Evolutionary conservation across 2,888 invertebrate genomes (phyloP), one percentile per base, ranked within the genome.

Genomic region (Nomada flava): DNA sequence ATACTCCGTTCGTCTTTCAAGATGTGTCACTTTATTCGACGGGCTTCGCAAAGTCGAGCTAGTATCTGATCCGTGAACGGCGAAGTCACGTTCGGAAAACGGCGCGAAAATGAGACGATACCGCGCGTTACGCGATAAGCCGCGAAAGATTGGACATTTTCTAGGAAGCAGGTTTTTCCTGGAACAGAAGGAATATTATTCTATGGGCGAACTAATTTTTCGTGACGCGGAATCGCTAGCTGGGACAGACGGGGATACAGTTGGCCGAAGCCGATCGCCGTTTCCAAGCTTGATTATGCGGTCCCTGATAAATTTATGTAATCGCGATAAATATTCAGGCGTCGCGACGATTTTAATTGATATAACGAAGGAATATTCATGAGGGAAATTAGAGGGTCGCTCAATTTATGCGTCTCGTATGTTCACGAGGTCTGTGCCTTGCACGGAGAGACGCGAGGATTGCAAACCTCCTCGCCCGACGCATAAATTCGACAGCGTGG

Each of bases 321-420:
- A 62, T 47, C 69, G 68, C 53, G 81, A 81, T 81, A 81, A 81
- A 81, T 79, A 79, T 81, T 81, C 81, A 81, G 69, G 65, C 73
- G 78, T 65, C 69, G 73, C 73, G 59, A 67, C 74, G 73, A 73
- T 81, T 79, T 81, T 79, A 81, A 81, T 81, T 81, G 79, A 79
- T 81, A 76, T 81, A 81, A 81, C 79, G 79, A 79, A 74, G 79
- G 82, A 82, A 82, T 82, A 82, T 82, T 82, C 82, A 79, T 82
- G 79, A 75, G 79, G 26, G 67, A 82, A 73, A 82, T 82, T 79
- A 82, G 82, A 68, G 74, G 74, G 69, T 47, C 67, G 62, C 62
- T 55, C 42, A 75, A 82, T 82, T 79, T 79, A 82, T 82, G 82
- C 75, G 78, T 75, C 75, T 82, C 82, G 71, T 59, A 64, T 68